Evolutionary conservation across 2,888 invertebrate species (phyloP).

Genomic region (Pristionchus entomophagus): DNA sequence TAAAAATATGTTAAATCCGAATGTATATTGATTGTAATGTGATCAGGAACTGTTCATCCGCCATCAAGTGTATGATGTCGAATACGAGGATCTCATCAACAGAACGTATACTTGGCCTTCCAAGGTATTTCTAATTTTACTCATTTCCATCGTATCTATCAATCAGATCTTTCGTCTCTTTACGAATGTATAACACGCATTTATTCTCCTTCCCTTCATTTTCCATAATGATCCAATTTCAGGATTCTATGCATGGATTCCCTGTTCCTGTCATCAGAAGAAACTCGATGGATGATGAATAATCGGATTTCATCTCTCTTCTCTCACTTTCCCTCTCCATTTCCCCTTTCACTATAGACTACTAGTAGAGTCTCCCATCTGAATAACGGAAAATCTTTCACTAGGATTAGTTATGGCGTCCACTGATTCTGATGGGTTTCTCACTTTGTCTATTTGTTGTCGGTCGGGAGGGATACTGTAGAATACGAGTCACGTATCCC

Average conservation of each 20-base stretch:
- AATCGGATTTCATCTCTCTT: constrained; percentile 29
- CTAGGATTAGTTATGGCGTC: constrained; percentile 30
- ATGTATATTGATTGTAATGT: neutral
- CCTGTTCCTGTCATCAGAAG: constrained; percentile 70
- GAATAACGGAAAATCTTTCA: constrained; percentile 46
- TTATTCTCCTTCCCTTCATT: neutral
- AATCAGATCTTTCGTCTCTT: too few species aligned
- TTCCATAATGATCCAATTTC: neutral
- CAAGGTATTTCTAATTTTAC: neutral
- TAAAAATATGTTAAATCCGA: too few species aligned
- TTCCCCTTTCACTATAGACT: constrained; percentile 7
- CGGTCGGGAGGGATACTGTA: constrained; percentile 5
- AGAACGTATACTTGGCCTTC: constrained; percentile 78
- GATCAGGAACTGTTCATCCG: constrained; percentile 77
- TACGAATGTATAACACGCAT: too few species aligned
- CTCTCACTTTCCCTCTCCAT: neutral
- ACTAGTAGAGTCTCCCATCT: constrained; percentile 10
- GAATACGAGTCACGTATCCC: constrained; percentile 35
- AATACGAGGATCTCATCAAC: constrained; percentile 79
- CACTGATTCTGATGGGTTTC: constrained; percentile 27
- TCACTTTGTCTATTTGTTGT: neutral
- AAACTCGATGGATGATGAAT: constrained; percentile 73
- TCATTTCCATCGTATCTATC: neutral
- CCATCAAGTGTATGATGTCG: constrained; percentile 77
- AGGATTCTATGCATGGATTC: constrained; percentile 74